Base-by-base conservation (phyloP, 2,113 vertebrate species). In the Entomyzon cyanotis region DNA sequence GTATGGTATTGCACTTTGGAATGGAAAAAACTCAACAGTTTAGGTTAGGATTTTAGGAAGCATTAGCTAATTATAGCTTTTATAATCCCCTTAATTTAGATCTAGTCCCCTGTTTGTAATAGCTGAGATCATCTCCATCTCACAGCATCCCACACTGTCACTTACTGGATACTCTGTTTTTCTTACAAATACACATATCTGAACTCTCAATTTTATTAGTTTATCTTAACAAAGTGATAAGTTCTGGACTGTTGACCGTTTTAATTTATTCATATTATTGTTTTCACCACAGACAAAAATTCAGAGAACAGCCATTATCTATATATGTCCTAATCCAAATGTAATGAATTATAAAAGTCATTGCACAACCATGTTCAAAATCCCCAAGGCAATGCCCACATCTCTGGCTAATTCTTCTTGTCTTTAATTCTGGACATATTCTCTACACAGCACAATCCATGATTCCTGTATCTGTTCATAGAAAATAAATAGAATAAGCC, bases 31-130 rank as follows among this genome's bases (percentile, higher is more conserved):
- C 55, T 65, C 84, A 50, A 83, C 91, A 94, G 87, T 96, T 95
- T 95, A 87, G 70, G 82, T 87, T 89, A 89, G 84, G 78, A 84
- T 89, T 90, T 95, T 85, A 89, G 87, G 30, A 85, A 85, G 89
- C 81, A 94, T 95, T 95, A 95, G 65, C 81, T 97, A 91, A 95
- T 89, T 91, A 95, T 87, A 96, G 46, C 62, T 95, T 93, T 82
- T 85, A 53, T 89, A 89, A 92, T 93, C 91, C 82, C 23, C 53
- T 82, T 89, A 33, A 83, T 92, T 95, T 96, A 79, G 50, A 58
- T 37, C 28, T 55, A 39, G 49, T 49, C 22, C 82, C 37, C 55
- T 53, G 52, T 90, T 87, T 84, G 70, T 42, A 79, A 53, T 73
- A 85, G 71, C 31, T 87, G 87, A 79, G 37, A 65, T 94, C 80